Percentiles rank a stretch among this genome's conserved stretches.
These are phyloP conservation scores for Peromyscus attwateri DNA, from an alignment of 2,797 vertebrate species.

Conservation along the genomic window DNA sequence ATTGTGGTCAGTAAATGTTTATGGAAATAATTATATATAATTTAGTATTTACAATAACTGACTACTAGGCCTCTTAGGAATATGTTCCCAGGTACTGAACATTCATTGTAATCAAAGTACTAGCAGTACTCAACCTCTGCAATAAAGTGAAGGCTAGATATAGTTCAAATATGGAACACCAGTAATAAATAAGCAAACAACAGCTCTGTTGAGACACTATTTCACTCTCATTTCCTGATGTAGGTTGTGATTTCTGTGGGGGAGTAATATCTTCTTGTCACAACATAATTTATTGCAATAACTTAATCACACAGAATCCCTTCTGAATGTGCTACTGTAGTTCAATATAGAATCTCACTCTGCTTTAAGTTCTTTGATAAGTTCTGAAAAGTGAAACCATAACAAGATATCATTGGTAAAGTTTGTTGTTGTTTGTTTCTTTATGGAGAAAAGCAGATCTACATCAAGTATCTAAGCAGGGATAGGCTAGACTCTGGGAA, in stretches of 20 bases:
- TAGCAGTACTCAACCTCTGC: not conserved
- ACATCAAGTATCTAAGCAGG: not conserved
- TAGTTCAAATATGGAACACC: not conserved
- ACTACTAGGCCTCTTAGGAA: slow-evolving; percentile 42
- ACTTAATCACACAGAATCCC: slow-evolving; percentile 36
- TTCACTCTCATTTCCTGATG: slow-evolving; percentile 57
- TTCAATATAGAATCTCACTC: slow-evolving; percentile 1
- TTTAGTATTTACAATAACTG: slow-evolving; percentile 44
- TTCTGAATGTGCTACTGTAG: not conserved
- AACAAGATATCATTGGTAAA: slow-evolving; percentile 24
- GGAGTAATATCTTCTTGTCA: slow-evolving; percentile 54
- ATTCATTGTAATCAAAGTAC: slow-evolving; percentile 55
- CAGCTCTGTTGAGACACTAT: slow-evolving; percentile 19
- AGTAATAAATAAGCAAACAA: slow-evolving; percentile 36
- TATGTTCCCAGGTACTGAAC: slow-evolving; percentile 62
- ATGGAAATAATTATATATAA: slow-evolving; percentile 65
- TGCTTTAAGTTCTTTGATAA: slow-evolving; percentile 55
- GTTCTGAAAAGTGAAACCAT: slow-evolving; percentile 22
- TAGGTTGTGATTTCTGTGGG: slow-evolving; percentile 50
- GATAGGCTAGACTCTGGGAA: not conserved
- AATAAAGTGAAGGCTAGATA: not conserved
- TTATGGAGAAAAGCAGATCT: not conserved
- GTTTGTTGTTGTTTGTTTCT: slow-evolving; percentile 31
- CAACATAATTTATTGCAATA: slow-evolving; percentile 51
- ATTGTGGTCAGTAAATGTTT: slow-evolving; percentile 60